These are phyloP conservation scores for Simalia tracyae DNA, from an alignment of 2,797 vertebrate genomes.

Conservation along the genomic window DNA sequence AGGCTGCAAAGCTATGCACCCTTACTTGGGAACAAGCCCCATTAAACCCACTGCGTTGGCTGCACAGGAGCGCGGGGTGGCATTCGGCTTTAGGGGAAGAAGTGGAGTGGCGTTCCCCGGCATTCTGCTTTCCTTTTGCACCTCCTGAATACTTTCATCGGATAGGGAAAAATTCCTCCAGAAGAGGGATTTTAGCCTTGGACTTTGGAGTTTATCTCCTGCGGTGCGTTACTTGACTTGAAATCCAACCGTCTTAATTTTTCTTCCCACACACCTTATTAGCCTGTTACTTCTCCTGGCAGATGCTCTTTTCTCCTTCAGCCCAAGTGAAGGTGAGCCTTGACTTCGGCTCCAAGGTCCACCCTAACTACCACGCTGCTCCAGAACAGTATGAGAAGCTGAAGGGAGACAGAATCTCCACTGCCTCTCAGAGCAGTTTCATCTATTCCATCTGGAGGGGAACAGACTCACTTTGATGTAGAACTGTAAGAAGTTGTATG, in stretches of 20 bases:
- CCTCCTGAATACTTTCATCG: not conserved
- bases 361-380: not conserved
- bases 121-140: not conserved
- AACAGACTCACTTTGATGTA: not conserved
- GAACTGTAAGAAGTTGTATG: not conserved
- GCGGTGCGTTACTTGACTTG: not conserved
- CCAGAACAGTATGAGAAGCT: not conserved
- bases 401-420: not conserved
- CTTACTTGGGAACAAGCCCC: not conserved
- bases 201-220: not conserved
- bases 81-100: not conserved
- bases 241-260: not conserved
- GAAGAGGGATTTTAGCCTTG: not conserved
- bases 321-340: not conserved
- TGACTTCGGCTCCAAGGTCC: not conserved
- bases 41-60: not conserved
- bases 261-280: not conserved
- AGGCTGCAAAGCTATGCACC: not conserved
- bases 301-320: not conserved
- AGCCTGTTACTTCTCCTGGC: not conserved
- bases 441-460: not conserved
- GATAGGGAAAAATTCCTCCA: not conserved
- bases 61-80: not conserved
- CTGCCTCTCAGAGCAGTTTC: not conserved
- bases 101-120: not conserved